phyloP scores from a whole-genome alignment of 2,797 vertebrate species.

The Pipistrellus kuhlii region DNA sequence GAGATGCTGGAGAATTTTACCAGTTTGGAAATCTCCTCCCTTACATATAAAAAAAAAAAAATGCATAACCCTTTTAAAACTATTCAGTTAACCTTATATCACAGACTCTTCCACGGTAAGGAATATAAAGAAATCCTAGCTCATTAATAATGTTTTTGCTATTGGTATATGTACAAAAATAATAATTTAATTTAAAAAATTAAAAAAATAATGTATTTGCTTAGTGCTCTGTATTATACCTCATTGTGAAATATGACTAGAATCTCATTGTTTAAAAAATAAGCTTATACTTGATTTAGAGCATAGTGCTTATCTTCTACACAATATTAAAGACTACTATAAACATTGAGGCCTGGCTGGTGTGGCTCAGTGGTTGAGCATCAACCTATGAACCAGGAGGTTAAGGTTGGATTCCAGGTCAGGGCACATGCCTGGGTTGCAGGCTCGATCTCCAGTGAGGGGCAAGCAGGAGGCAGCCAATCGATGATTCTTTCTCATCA shows the following conservation, averaged over 20 bases:
- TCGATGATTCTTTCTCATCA: too few relatives aligned
- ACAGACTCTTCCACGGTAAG: not conserved
- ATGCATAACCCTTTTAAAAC: not conserved
- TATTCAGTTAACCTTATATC: not conserved
- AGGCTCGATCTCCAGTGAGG: too few relatives aligned
- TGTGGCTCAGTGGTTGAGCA: too few relatives aligned
- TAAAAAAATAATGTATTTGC: not conserved
- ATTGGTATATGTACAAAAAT: too few relatives aligned
- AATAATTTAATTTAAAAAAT: too few relatives aligned
- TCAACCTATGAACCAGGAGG: too few relatives aligned
- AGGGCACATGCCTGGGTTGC: too few relatives aligned
- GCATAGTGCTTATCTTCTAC: not conserved
- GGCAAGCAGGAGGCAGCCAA: too few relatives aligned
- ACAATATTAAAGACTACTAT: not conserved
- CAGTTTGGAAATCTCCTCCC: not conserved
- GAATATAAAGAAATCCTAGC: not conserved
- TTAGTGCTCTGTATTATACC: not conserved
- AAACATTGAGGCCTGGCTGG: too few relatives aligned
- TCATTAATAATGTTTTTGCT: not conserved
- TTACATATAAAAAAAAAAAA: not conserved
- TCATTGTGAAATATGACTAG: not conserved
- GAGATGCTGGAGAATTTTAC: not conserved
- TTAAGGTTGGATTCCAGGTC: too few relatives aligned
- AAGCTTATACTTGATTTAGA: not conserved
- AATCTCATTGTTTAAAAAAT: not conserved